Conservation (phyloP, 2,888 invertebrate species). For the Myathropa florea region DNA sequence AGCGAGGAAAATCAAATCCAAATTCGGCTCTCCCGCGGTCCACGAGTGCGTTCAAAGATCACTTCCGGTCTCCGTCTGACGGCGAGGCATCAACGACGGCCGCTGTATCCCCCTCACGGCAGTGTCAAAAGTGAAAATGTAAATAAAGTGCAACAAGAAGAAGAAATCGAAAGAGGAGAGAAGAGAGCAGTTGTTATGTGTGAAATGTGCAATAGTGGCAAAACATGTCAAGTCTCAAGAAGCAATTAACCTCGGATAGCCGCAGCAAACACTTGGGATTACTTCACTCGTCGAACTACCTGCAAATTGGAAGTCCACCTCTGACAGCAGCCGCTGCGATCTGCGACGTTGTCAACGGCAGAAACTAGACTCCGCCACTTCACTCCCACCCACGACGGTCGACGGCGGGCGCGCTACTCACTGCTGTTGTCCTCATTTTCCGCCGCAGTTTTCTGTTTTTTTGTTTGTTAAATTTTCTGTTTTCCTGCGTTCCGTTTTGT, state of each 20-base stretch:
- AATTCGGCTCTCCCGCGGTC: neutral
- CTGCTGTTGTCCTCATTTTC: slow-evolving; percentile 38
- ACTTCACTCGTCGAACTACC: slow-evolving; percentile 25
- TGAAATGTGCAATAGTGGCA: slow-evolving; percentile 56
- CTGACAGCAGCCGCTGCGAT: slow-evolving; percentile 30
- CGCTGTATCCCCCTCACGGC: neutral
- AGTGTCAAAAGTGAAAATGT: slow-evolving; percentile 52
- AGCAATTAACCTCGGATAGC: slow-evolving; percentile 60
- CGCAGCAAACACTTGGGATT: slow-evolving; percentile 48
- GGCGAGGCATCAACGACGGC: no score
- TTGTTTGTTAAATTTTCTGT: slow-evolving; percentile 9
- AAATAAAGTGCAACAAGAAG: slow-evolving; percentile 45
- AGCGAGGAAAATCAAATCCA: neutral
- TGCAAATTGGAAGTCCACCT: slow-evolving; percentile 62
- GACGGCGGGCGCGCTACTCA: slow-evolving; percentile 7
- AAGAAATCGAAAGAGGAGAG: neutral
- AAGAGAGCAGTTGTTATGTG: neutral
- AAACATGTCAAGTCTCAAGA: slow-evolving; percentile 55
- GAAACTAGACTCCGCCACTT: slow-evolving; percentile 19
- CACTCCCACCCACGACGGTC: slow-evolving; percentile 31
- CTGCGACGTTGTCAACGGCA: neutral
- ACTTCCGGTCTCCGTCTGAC: slow-evolving; percentile 27
- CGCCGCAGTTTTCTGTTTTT: slow-evolving; percentile 7
- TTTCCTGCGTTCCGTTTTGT: slow-evolving; percentile 7
- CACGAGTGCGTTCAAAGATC: neutral